Percentiles rank a stretch among this genome's conserved stretches.
Evolutionary conservation across 2,888 invertebrate genomes (phyloP).

Genomic region (Macropis europaea): DNA sequence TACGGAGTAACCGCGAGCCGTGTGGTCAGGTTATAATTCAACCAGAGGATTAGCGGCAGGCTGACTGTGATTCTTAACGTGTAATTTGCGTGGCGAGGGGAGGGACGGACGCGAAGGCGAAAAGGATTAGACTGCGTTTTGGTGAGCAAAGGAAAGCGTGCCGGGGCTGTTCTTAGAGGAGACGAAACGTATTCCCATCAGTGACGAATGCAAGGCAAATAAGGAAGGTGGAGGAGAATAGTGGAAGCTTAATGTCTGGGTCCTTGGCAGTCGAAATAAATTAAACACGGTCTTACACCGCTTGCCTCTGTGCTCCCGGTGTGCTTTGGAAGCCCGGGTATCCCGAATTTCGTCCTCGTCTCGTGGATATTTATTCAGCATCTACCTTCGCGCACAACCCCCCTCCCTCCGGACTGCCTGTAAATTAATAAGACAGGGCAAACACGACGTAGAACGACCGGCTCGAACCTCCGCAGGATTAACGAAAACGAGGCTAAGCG

Average conservation of each 20-base stretch:
- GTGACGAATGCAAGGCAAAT: conserved; percentile 72
- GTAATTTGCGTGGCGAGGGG: conserved; percentile 18
- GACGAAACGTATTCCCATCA: conserved; percentile 39
- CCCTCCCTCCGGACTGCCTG: conserved; percentile 53
- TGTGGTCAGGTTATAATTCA: too few species aligned
- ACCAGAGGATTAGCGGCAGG: neutral
- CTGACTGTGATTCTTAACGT: conserved; percentile 17
- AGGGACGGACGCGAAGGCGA: conserved; percentile 25
- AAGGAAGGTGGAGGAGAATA: conserved; percentile 53
- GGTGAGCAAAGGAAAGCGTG: conserved; percentile 19
- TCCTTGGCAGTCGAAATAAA: conserved; percentile 71
- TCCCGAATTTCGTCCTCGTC: conserved; percentile 69
- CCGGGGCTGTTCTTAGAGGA: conserved; percentile 24
- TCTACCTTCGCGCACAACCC: conserved; percentile 41
- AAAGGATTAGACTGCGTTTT: conserved; percentile 33
- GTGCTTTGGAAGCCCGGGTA: conserved; percentile 33
- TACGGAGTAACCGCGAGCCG: too few species aligned
- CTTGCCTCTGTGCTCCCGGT: conserved; percentile 35
- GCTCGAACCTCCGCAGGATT: conserved; percentile 51
- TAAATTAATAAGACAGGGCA: conserved; percentile 72
- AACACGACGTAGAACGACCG: conserved; percentile 55
- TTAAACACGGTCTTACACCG: conserved; percentile 70
- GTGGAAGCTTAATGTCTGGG: conserved; percentile 69
- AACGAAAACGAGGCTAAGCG: conserved; percentile 54
- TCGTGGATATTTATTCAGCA: conserved; percentile 71